Conservation (phyloP, 1,140 invertebrate species). For the Lethrus apterus region DNA sequence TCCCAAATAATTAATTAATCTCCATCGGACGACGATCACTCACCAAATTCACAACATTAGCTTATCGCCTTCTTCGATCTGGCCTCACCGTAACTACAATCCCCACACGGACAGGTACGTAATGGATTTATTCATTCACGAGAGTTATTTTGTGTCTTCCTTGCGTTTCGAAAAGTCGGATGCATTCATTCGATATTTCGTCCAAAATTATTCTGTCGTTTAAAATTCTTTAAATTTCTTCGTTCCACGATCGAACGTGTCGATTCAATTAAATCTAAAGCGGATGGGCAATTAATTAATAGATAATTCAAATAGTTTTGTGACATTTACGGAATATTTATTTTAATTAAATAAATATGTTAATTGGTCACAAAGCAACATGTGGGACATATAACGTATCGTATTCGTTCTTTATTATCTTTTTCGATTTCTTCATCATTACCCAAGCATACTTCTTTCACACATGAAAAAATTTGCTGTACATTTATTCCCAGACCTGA, state of each 20-base stretch:
- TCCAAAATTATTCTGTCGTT: background rate
- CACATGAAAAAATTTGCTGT: too few relatives aligned
- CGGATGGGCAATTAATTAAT: too few relatives aligned
- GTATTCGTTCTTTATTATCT: too few relatives aligned
- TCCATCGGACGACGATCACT: slow-evolving; percentile 5
- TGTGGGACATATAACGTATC: too few relatives aligned
- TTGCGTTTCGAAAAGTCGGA: background rate
- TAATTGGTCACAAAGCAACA: too few relatives aligned
- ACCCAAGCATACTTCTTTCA: too few relatives aligned
- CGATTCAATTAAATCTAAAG: too few relatives aligned
- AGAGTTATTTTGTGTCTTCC: background rate
- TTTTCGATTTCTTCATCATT: too few relatives aligned
- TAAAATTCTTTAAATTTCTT: background rate
- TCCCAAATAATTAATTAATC: slow-evolving; percentile 15
- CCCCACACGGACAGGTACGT: background rate
- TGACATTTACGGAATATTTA: too few relatives aligned
- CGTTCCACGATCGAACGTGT: background rate
- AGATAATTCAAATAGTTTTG: too few relatives aligned
- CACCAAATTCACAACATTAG: slow-evolving; percentile 7
- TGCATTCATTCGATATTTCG: background rate
- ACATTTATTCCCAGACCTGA: too few relatives aligned
- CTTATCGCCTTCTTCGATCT: background rate
- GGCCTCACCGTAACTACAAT: background rate
- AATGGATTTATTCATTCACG: background rate
- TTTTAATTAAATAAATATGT: too few relatives aligned